These are phyloP conservation scores for Goniozus legneri DNA, from an alignment of 1,140 invertebrate species.

Conservation along the genomic window DNA sequence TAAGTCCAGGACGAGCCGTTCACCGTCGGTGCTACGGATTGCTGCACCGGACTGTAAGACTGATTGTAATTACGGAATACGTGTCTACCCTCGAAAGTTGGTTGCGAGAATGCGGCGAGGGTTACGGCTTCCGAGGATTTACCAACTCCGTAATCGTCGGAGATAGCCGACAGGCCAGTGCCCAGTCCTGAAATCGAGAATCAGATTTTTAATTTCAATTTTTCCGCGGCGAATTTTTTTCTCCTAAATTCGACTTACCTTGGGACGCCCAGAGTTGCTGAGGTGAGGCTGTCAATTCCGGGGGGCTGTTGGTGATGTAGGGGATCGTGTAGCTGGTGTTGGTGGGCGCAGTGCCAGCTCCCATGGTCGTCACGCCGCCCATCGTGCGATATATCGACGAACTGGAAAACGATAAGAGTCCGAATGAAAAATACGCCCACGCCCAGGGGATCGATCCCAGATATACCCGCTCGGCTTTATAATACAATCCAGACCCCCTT, in stretches of 20 bases:
- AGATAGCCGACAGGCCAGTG: conserved; percentile 17
- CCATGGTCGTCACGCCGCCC: conserved; percentile 25
- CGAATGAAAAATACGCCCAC: conserved; percentile 21
- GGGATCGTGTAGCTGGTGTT: conserved; percentile 25
- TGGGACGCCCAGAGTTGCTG: conserved; percentile 38
- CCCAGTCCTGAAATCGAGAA: conserved; percentile 17
- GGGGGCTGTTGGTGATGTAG: conserved; percentile 32
- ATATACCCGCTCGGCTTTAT: no score
- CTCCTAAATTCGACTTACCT: conserved; percentile 22
- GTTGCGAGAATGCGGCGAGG: conserved; percentile 43
- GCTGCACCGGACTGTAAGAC: conserved; percentile 33
- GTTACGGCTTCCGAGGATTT: conserved; percentile 32
- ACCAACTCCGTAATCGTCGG: conserved; percentile 37
- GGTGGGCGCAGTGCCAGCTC: conserved; percentile 15
- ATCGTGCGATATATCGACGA: conserved; percentile 40
- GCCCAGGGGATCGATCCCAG: conserved; percentile 24
- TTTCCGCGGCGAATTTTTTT: background rate
- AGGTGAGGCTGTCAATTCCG: conserved; percentile 31
- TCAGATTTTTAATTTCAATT: no score
- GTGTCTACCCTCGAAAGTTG: conserved; percentile 31
- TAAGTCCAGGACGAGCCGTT: conserved; percentile 34
- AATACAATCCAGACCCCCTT: no score
- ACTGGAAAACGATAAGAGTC: conserved; percentile 28
- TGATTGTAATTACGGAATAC: conserved; percentile 37
- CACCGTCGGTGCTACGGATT: background rate